Conservation (phyloP, 2,113 vertebrate species). For the Coptodon bakossiorum region DNA sequence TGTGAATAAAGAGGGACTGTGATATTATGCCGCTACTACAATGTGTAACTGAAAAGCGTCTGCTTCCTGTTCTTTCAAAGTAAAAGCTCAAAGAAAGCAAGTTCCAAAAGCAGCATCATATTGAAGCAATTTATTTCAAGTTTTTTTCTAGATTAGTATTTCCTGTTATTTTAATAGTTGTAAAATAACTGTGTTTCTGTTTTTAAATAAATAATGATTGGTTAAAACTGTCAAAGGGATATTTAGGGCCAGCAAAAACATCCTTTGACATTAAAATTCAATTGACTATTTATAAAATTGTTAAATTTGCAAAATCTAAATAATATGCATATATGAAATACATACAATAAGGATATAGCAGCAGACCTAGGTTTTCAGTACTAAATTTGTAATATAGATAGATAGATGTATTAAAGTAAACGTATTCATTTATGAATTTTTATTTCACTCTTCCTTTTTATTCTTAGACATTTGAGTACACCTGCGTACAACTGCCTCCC, state of each 20-base stretch:
- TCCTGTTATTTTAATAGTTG: not conserved
- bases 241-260: not conserved
- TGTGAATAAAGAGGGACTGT: not conserved
- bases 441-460: not conserved
- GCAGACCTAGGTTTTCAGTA: not conserved
- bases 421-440: not conserved
- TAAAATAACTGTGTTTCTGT: not conserved
- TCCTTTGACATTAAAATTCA: not conserved
- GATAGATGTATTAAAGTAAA: not conserved
- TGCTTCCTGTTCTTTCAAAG: not conserved
- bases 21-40: not conserved
- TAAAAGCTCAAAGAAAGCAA: not conserved
- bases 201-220: not conserved
- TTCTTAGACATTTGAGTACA: not conserved
- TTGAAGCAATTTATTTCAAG: not conserved
- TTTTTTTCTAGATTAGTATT: not conserved
- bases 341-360: not conserved
- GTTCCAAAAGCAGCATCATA: not conserved
- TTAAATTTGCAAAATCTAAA: not conserved
- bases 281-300: not conserved
- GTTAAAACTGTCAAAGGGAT: not conserved
- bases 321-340: not conserved
- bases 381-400: not conserved
- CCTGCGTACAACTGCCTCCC: not conserved
- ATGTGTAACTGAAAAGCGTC: accelerated